phyloP scores from a whole-genome alignment of 2,888 invertebrate species.

The Lathronympha strigana region DNA sequence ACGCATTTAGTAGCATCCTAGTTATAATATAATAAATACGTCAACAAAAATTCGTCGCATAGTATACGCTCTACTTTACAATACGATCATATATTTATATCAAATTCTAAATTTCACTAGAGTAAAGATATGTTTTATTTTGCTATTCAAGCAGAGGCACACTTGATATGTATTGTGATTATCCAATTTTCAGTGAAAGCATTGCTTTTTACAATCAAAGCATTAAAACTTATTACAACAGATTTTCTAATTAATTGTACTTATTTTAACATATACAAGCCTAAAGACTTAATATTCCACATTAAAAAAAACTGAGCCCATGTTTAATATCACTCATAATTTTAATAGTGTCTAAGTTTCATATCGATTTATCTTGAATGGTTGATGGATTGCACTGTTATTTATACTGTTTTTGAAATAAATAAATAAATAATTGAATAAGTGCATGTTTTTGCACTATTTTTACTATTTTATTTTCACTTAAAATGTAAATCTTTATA shows the following conservation, averaged over 20 bases:
- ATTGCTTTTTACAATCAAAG: constrained; percentile 77
- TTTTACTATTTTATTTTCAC: background rate
- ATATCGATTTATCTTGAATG: background rate
- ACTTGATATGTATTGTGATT: constrained; percentile 81
- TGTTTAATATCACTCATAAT: constrained; percentile 16
- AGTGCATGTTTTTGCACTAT: too few species aligned
- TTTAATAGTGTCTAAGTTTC: constrained; percentile 11
- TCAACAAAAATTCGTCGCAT: constrained; percentile 76
- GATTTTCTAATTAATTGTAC: constrained; percentile 28
- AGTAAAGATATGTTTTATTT: constrained; percentile 77
- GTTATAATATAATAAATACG: constrained; percentile 74
- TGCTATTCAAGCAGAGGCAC: constrained; percentile 82
- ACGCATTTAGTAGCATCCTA: constrained; percentile 75
- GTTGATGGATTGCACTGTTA: too few species aligned
- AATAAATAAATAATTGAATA: too few species aligned
- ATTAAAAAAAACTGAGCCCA: constrained; percentile 35
- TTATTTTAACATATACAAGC: constrained; percentile 33
- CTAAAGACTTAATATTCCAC: constrained; percentile 24
- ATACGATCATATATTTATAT: constrained; percentile 59
- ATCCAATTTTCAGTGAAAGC: constrained; percentile 66
- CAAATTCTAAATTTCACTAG: constrained; percentile 77
- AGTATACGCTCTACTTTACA: constrained; percentile 71
- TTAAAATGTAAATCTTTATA: background rate
- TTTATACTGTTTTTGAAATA: too few species aligned
- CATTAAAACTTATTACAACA: constrained; percentile 45